A percentile compares a stretch with the other conserved stretches of the same genome.
These are phyloP conservation scores for Cephus cinctus DNA, from an alignment of 1,140 invertebrate species.

Conservation along the genomic window DNA sequence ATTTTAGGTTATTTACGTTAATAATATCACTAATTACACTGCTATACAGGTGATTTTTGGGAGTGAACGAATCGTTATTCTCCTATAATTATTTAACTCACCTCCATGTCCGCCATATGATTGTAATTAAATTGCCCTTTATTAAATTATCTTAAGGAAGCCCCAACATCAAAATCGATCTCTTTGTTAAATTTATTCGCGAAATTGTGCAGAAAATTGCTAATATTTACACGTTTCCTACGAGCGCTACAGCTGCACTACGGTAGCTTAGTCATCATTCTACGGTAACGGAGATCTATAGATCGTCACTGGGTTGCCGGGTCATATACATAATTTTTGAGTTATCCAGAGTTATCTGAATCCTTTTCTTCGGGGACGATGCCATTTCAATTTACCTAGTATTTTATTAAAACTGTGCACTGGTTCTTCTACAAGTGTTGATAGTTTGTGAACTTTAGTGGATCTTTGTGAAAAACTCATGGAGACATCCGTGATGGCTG, in stretches of 20 bases:
- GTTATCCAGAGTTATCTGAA: background rate
- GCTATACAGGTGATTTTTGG: too few relatives aligned
- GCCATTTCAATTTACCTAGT: background rate
- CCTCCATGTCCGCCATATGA: background rate
- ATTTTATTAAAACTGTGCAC: background rate
- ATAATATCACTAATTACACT: too few relatives aligned
- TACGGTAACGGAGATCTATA: too few relatives aligned
- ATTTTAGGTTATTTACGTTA: too few relatives aligned
- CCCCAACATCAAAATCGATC: too few relatives aligned
- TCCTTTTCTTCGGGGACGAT: background rate
- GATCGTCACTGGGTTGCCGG: background rate
- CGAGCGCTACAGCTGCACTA: too few relatives aligned
- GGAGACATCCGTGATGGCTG: constrained; percentile 31
- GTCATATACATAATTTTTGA: background rate
- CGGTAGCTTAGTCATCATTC: too few relatives aligned
- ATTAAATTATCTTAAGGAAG: background rate
- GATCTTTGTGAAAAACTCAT: constrained; percentile 13
- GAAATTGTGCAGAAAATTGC: too few relatives aligned
- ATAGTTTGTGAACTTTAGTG: constrained; percentile 6
- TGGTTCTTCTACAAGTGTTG: constrained; percentile 1
- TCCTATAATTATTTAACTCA: constrained; percentile 2
- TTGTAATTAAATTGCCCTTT: constrained; percentile 1
- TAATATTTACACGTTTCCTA: too few relatives aligned
- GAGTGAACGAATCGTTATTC: too few relatives aligned
- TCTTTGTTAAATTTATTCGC: too few relatives aligned